Evolutionary conservation across 1,140 invertebrate species (phyloP).

Genomic region (Calephelis nemesis): DNA sequence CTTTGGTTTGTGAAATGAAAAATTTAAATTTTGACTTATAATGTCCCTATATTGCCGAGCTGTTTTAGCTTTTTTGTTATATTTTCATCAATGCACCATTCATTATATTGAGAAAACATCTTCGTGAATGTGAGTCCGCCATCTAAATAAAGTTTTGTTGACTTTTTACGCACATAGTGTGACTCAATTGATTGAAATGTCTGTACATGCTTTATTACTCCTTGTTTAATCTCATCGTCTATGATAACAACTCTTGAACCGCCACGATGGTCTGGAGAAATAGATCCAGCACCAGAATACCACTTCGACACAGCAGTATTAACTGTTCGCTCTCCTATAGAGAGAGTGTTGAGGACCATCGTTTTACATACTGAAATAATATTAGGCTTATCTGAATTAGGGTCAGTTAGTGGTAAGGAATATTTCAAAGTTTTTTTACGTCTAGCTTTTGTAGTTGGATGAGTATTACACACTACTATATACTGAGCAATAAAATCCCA

Average conservation of each 20-base stretch:
- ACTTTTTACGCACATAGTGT: no score
- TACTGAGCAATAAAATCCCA: conserved; percentile 23
- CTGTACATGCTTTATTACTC: neutral
- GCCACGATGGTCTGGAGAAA: no score
- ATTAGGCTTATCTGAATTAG: neutral
- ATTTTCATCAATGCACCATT: conserved; percentile 7
- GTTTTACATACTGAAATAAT: neutral
- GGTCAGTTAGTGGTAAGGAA: conserved; percentile 9
- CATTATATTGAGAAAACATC: conserved; percentile 10
- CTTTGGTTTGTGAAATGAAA: conserved; percentile 21
- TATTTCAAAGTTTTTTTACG: neutral
- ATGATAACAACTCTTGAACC: neutral
- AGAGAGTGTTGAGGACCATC: conserved; percentile 16
- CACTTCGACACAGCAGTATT: conserved; percentile 3
- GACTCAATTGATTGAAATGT: neutral
- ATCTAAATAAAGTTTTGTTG: conserved; percentile 10
- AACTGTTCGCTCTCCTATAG: conserved; percentile 13
- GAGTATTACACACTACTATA: conserved; percentile 18
- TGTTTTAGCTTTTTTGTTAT: neutral
- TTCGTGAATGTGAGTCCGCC: conserved; percentile 4
- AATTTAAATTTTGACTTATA: conserved; percentile 17
- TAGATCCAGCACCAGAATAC: conserved; percentile 13
- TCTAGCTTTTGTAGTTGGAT: conserved; percentile 4
- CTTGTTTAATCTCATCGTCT: no score
- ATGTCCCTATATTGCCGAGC: conserved; percentile 1